Evolutionary conservation across 2,888 invertebrate species (phyloP), one percentile per base, ranked within the genome.

Genomic region (Catocala sponsa): DNA sequence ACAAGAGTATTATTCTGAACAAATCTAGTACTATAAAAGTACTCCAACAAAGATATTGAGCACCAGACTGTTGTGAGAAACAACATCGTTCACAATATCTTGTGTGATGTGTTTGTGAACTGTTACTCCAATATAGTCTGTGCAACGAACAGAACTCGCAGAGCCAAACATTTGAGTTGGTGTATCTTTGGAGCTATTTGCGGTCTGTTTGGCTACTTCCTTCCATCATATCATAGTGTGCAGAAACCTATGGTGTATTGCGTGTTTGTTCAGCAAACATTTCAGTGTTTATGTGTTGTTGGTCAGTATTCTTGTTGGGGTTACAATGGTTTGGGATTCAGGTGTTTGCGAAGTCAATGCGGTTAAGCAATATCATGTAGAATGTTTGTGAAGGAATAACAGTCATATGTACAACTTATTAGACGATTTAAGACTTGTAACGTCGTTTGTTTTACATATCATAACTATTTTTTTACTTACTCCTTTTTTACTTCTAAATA

Each of bases 101-200:
- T 38, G 35, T 38, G 35, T 13, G 43, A 55, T 38, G 12, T 47
- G 38, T 55, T 55, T 55, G 55, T 41, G 15, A 25, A 48, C 35
- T 38, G 33, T 33, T 44, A 33, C 33, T 13, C 15, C 15, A 47
- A 47, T 35, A 47, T n/a, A 11, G 13, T 50, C 47, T 15, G 41
- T 6, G 38, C 41, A 25, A 12, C 41, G 12, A 38, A 48, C 12
- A 12, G 25, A 25, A 41, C 48, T 32, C 5, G 32, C 9, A 44
- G 15, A 38, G 35, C 5, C 50, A 35, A 50, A 51, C 44, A 46
- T 57, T 44, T 44, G 11, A 56, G 38, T 33, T 15, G 15, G n/a
- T 11, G 4, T 15, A 33, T 38, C 57, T 51, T 15, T 25, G 43
- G 44, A 25, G 13, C 15, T 12, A 57, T 57, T 35, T 51, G 51